Evolutionary conservation across 1,140 invertebrate genomes (phyloP).

Genomic region (Calycopis cecrops): DNA sequence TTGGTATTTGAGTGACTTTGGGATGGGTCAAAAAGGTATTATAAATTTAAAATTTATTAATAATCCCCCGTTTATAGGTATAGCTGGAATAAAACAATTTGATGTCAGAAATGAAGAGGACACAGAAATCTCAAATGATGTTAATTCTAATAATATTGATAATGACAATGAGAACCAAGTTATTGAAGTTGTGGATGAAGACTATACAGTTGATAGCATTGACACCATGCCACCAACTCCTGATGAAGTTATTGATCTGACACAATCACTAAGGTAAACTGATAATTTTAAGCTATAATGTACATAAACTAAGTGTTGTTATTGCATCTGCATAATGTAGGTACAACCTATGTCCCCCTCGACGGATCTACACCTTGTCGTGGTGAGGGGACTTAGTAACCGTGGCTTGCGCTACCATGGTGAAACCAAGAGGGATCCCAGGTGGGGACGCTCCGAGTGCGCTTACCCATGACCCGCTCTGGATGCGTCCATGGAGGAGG

Average conservation of each 20-base stretch:
- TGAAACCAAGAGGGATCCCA: too few species aligned
- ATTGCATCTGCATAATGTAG: too few species aligned
- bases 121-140: constrained; percentile 21
- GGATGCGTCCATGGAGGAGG: too few species aligned
- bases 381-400: too few species aligned
- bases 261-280: constrained; percentile 19
- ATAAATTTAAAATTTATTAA: neutral
- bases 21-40: too few species aligned
- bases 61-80: constrained; percentile 36
- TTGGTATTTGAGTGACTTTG: too few species aligned
- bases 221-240: neutral
- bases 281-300: neutral
- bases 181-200: constrained; percentile 14
- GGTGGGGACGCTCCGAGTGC: too few species aligned
- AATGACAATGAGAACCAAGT: constrained; percentile 15
- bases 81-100: constrained; percentile 61
- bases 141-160: constrained; percentile 17
- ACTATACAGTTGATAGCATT: constrained; percentile 9
- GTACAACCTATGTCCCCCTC: too few species aligned
- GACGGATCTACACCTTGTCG: too few species aligned
- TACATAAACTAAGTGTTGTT: too few species aligned
- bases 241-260: constrained; percentile 17
- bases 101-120: constrained; percentile 17
- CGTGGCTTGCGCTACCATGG: too few species aligned
- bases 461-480: too few species aligned